phyloP scores from a whole-genome alignment of 1,140 invertebrate genomes.

The Nasonia vitripennis region DNA sequence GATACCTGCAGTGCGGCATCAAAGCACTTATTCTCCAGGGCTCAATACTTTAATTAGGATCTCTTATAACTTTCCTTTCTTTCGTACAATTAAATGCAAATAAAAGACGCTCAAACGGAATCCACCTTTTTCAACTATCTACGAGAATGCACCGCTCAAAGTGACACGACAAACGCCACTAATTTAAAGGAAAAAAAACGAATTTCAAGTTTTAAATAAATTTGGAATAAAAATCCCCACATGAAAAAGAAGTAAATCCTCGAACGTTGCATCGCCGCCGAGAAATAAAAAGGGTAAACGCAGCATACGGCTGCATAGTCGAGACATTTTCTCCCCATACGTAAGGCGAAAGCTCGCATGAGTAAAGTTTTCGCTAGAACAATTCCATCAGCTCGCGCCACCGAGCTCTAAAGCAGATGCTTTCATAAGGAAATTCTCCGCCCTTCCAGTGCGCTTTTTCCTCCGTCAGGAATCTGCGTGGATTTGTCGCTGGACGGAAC shows the following conservation, averaged over 20 bases:
- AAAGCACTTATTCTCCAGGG: background rate
- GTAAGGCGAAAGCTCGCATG: background rate
- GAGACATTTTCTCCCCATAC: background rate
- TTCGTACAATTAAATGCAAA: no score
- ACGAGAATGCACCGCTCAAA: no score
- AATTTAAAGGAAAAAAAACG: background rate
- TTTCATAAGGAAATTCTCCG: background rate
- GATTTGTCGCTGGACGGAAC: background rate
- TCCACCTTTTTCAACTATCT: no score
- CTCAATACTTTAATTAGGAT: background rate
- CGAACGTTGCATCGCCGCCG: no score
- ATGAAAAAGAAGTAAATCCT: no score
- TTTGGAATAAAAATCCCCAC: no score
- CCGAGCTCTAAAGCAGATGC: background rate
- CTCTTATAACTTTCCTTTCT: background rate
- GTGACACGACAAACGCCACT: no score
- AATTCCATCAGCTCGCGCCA: slow-evolving; percentile 15
- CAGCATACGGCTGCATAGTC: no score
- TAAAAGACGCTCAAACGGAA: no score
- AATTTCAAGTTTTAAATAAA: no score
- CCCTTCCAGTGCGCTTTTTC: background rate
- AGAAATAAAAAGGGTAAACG: no score
- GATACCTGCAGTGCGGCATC: slow-evolving; percentile 10
- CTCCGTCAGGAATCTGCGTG: background rate
- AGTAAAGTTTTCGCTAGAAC: background rate